Conservation (phyloP, 35 echinoderm and acorn worm genomes). For the Ptychodera flava region DNA sequence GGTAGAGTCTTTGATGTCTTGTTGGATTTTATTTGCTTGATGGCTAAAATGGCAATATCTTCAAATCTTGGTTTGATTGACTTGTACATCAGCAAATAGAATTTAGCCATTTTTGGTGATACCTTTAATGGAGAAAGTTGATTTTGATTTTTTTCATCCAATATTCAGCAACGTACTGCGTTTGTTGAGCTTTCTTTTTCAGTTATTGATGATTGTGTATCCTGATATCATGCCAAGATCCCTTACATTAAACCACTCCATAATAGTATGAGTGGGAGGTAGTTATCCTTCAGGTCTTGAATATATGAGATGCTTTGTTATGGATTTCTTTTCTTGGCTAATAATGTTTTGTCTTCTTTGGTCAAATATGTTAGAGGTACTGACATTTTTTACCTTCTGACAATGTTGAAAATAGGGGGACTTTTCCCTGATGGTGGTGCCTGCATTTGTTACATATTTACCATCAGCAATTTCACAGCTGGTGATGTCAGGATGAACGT, state of each 20-base stretch:
- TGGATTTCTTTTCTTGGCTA: background rate
- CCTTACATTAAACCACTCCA: background rate
- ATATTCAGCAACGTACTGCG: background rate
- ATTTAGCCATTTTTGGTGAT: background rate
- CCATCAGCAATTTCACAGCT: background rate
- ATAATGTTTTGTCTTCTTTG: background rate
- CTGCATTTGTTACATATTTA: background rate
- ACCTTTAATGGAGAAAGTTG: background rate
- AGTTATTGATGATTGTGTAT: background rate
- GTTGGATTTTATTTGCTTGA: background rate
- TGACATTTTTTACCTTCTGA: background rate
- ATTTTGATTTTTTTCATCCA: background rate
- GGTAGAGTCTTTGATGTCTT: background rate
- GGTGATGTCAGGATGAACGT: background rate
- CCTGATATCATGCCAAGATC: background rate
- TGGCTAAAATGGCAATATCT: background rate
- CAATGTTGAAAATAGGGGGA: background rate
- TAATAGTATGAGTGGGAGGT: background rate
- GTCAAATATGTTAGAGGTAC: no score
- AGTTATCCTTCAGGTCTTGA: background rate
- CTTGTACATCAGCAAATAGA: background rate
- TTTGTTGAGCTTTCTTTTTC: background rate
- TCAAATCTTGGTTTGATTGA: background rate
- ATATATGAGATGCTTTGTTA: background rate
- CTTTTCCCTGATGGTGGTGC: background rate